Conservation (phyloP, 2,113 vertebrate species). For the Caretta caretta region DNA sequence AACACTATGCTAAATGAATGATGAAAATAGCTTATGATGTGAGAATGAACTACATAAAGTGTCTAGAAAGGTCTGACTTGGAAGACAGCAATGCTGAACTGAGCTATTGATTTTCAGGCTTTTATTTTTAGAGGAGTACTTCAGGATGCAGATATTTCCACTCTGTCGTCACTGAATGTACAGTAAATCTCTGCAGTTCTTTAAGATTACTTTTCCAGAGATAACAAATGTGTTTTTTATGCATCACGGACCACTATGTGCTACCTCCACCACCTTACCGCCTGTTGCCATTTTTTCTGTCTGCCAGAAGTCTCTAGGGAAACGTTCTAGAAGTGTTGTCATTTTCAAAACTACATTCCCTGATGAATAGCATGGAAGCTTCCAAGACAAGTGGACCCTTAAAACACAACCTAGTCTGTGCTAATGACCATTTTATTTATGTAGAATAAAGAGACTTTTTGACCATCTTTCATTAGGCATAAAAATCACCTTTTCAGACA, state of each 20-base stretch:
- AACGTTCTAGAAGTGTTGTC: background rate
- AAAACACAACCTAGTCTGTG: accelerated
- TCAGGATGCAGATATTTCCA: background rate
- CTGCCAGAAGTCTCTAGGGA: background rate
- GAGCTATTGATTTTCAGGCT: accelerated
- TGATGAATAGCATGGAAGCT: background rate
- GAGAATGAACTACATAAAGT: background rate
- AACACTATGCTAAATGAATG: background rate
- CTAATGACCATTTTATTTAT: background rate
- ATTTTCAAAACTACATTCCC: background rate
- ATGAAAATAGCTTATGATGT: background rate
- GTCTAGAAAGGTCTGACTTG: background rate
- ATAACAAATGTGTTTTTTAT: background rate
- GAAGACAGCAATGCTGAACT: background rate
- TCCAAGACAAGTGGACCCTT: background rate
- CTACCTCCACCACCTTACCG: background rate
- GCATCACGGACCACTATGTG: too few species aligned
- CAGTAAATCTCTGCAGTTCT: background rate
- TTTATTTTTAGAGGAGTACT: background rate
- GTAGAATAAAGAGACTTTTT: background rate
- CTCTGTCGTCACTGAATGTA: accelerated
- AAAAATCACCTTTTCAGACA: background rate
- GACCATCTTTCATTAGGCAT: background rate
- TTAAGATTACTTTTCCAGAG: background rate
- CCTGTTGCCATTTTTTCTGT: accelerated